These are phyloP conservation scores for Engystomops pustulosus DNA, from an alignment of 2,113 vertebrate genomes.

Conservation along the genomic window DNA sequence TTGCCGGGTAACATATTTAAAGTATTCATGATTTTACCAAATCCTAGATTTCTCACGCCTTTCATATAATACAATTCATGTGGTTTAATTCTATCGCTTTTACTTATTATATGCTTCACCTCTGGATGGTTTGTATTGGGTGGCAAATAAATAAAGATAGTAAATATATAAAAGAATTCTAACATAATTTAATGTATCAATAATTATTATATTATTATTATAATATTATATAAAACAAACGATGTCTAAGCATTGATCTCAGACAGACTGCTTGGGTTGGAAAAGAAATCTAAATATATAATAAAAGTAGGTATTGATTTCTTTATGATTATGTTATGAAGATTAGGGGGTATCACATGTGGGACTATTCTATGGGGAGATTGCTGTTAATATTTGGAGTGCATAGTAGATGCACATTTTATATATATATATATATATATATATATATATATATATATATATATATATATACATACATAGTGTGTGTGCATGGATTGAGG, in stretches of 20 bases:
- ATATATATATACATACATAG: constrained; percentile 67
- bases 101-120: background rate
- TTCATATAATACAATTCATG: too few species aligned
- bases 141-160: background rate
- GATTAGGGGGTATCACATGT: too few species aligned
- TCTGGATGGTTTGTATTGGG: background rate
- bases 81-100: too few species aligned
- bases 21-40: background rate
- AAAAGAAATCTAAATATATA: background rate
- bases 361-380: too few species aligned
- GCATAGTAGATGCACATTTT: background rate
- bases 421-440: constrained; percentile 70
- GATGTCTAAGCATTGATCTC: too few species aligned
- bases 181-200: background rate
- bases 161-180: background rate
- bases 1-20: background rate
- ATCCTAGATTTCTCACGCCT: background rate
- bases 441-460: constrained; percentile 70
- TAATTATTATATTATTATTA: too few species aligned
- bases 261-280: too few species aligned
- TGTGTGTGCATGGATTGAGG: constrained; percentile 81
- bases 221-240: too few species aligned
- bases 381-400: too few species aligned
- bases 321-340: background rate
- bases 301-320: background rate